Evolutionary conservation across 2,113 vertebrate species (phyloP).

Genomic region (Leptocoma aspasia): DNA sequence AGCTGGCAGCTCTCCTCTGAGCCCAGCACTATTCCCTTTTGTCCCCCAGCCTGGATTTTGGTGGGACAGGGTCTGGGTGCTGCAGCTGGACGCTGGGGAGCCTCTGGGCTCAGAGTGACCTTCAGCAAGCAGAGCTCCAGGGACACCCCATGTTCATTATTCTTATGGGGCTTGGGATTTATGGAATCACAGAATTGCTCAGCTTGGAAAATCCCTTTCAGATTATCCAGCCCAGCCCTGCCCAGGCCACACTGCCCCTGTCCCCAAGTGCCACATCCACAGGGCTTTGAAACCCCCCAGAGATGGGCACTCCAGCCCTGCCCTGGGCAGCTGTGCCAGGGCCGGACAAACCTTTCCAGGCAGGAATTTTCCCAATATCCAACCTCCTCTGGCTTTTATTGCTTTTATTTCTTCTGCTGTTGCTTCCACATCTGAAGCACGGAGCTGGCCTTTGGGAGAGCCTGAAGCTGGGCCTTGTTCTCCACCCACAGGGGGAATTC

Average conservation of each 20-base stretch:
- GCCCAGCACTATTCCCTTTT: fast-evolving
- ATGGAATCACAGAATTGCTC: neutral
- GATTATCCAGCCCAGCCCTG: fast-evolving
- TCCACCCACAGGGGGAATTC: neutral
- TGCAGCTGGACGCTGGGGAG: neutral
- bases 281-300: neutral
- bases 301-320: fast-evolving
- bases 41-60: fast-evolving
- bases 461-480: too few species aligned
- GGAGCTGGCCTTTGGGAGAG: fast-evolving
- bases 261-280: neutral
- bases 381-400: neutral
- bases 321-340: neutral
- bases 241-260: fast-evolving
- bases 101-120: too few species aligned
- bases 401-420: neutral
- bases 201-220: neutral
- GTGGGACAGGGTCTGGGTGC: neutral
- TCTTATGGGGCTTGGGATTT: fast-evolving
- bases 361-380: neutral
- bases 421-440: fast-evolving
- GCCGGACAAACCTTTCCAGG: neutral
- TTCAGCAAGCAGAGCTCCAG: neutral
- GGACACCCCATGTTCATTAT: fast-evolving
- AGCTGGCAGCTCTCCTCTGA: fast-evolving